phyloP scores from a whole-genome alignment of 2,888 invertebrate genomes.

The Tanypteryx hageni region DNA sequence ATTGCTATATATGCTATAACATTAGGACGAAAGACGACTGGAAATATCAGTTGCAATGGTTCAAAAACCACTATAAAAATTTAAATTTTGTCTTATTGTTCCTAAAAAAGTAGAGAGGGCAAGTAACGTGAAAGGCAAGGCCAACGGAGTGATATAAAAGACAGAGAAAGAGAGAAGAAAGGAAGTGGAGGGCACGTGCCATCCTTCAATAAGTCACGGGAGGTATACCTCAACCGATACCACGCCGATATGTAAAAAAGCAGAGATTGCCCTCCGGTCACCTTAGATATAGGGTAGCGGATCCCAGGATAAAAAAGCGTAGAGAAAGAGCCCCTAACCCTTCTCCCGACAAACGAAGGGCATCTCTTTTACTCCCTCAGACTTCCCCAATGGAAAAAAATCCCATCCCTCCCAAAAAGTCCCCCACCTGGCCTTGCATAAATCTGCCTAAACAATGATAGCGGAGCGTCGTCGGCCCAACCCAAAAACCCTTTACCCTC shows the following conservation, averaged over 20 bases:
- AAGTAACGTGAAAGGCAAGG: too few relatives aligned
- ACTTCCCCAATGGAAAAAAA: not conserved
- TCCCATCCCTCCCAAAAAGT: not conserved
- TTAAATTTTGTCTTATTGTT: too few relatives aligned
- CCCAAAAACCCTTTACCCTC: conserved; percentile 35
- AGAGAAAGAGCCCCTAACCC: not conserved
- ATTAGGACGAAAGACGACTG: too few relatives aligned
- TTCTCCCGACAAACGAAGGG: not conserved
- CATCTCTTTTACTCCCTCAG: not conserved
- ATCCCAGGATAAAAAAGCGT: not conserved
- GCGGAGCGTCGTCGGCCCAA: conserved; percentile 6
- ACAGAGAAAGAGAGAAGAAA: not conserved
- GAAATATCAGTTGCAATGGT: too few relatives aligned
- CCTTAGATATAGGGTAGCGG: not conserved
- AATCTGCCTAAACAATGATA: conserved; percentile 62
- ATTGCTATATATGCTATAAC: too few relatives aligned
- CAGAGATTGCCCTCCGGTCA: not conserved
- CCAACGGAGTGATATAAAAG: too few relatives aligned
- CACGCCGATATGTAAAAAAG: conserved; percentile 8
- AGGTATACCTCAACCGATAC: not conserved
- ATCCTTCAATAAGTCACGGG: not conserved
- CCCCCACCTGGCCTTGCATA: conserved; percentile 63
- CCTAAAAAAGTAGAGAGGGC: too few relatives aligned
- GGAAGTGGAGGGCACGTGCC: not conserved
- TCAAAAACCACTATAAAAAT: too few relatives aligned